Base-by-base conservation (phyloP, 1,140 invertebrate species). In the Triops cancriformis region DNA sequence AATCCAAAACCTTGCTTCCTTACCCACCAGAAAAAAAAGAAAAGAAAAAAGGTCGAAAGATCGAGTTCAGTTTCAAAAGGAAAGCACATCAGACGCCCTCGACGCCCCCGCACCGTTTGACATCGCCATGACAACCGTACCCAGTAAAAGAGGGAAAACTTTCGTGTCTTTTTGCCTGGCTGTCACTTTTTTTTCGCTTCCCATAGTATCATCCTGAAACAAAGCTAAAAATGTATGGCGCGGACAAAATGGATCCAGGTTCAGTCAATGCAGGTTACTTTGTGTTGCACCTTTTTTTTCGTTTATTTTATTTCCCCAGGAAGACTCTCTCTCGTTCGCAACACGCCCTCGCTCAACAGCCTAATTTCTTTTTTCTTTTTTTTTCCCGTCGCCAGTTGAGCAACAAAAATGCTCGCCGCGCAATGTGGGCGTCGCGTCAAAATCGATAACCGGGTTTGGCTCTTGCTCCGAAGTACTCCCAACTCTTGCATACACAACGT, bases 61-160 rank as follows among this genome's bases (percentile, higher is more conserved):
- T 64, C 14, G 51, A 64, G 51, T 64, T 64, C 51, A 64, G 51
- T 23, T 23, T 5, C 51, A 64, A 37, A 64, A 23, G 51, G 51
- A 64, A 9, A 64, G 51, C 51, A 64, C 51, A 64, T 64, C 51
- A 64, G 51, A 64, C 51, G 51, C 51, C 51, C 51, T 64, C 51
- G 51, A 64, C 51, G 51, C 51, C 51, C 51, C 51, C 51, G 51
- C 51, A 64, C 10, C 23, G 51, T 14, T 64, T 64, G 51, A 18
- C 51, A 64, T 64, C 23, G 14, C 51, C 51, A 64, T 64, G 51
- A 64, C 51, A 64, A 64, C 51, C 18, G 18, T 64, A 64, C 51
- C 51, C 6, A 10, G 18, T 64, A 64, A 64, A 23, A 64, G 51
- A 18, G 14, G 18, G 10, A 37, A 37, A 37, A 37, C 2, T 4